phyloP scores from a whole-genome alignment of 1,140 invertebrate species.

The Lordiphosa mommai region DNA sequence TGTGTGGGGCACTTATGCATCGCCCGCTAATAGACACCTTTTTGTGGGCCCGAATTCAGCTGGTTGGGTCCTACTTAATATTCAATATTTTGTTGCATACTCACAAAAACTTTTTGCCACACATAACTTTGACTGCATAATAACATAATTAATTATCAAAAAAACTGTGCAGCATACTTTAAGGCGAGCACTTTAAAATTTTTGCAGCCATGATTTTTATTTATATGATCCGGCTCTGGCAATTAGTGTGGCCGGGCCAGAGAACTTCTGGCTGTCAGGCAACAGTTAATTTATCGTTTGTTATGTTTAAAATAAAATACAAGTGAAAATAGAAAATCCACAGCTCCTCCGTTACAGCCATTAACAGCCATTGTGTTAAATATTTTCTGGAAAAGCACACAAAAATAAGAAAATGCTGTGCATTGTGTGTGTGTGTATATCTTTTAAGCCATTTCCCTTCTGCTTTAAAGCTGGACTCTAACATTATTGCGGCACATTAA shows the following conservation, averaged over 20 bases:
- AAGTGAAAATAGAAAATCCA: conserved; percentile 36
- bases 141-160: conserved; percentile 67
- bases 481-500: conserved; percentile 72
- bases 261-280: conserved; percentile 48
- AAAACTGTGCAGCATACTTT: conserved; percentile 18
- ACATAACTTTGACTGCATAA: conserved; percentile 38
- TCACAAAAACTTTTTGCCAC: conserved; percentile 35
- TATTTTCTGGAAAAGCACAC: conserved; percentile 57
- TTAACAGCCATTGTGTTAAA: conserved; percentile 65
- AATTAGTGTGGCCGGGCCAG: conserved; percentile 58
- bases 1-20: too few species aligned
- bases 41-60: not conserved
- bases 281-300: conserved; percentile 68
- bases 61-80: conserved; percentile 35
- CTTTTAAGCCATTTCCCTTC: conserved; percentile 54
- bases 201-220: conserved; percentile 42
- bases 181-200: conserved; percentile 31
- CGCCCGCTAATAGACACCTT: conserved; percentile 1
- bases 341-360: conserved; percentile 47
- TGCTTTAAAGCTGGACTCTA: conserved; percentile 58
- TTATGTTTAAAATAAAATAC: conserved; percentile 62
- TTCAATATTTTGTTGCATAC: conserved; percentile 46
- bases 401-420: conserved; percentile 60
- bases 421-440: conserved; percentile 33
- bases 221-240: conserved; percentile 60